Evolutionary conservation across 2,113 vertebrate genomes (phyloP).

Genomic region (Thamnaconus septentrionalis): DNA sequence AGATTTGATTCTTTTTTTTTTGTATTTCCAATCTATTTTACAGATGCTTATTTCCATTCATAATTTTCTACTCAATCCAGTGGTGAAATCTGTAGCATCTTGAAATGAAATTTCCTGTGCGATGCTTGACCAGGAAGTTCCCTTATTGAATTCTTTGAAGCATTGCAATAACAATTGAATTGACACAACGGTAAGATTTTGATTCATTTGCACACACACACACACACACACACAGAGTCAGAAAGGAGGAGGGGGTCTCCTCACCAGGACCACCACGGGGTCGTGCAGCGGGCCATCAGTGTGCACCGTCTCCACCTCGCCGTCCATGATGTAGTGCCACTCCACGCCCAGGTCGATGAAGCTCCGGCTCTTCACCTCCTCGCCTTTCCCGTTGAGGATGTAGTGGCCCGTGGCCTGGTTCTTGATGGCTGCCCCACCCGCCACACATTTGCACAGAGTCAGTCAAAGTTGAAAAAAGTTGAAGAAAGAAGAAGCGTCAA

Average conservation of each 20-base stretch:
- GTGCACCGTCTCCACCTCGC: slow-evolving; percentile 86
- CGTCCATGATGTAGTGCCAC: slow-evolving; percentile 92
- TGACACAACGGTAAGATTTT: too few species aligned
- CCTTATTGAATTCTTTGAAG: too few species aligned
- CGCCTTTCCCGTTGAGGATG: slow-evolving; percentile 92
- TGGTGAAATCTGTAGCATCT: too few species aligned
- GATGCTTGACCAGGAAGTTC: too few species aligned
- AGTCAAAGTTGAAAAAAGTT: background rate
- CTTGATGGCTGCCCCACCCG: slow-evolving; percentile 85
- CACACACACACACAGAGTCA: background rate
- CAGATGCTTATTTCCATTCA: too few species aligned
- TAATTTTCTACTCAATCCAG: too few species aligned
- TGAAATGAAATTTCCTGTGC: too few species aligned
- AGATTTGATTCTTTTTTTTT: too few species aligned
- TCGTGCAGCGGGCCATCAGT: slow-evolving; percentile 92
- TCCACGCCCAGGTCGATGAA: slow-evolving; percentile 96
- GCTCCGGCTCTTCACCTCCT: slow-evolving; percentile 83
- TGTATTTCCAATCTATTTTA: too few species aligned
- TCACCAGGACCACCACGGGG: slow-evolving; percentile 91
- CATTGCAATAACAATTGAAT: too few species aligned
- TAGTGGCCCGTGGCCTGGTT: slow-evolving; percentile 98
- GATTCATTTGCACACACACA: too few species aligned
- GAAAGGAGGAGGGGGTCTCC: background rate
- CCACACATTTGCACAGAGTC: slow-evolving; percentile 40
- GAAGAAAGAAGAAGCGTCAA: too few species aligned